Conservation (phyloP, 2,113 vertebrate species). For the Hiodon tergisus region DNA sequence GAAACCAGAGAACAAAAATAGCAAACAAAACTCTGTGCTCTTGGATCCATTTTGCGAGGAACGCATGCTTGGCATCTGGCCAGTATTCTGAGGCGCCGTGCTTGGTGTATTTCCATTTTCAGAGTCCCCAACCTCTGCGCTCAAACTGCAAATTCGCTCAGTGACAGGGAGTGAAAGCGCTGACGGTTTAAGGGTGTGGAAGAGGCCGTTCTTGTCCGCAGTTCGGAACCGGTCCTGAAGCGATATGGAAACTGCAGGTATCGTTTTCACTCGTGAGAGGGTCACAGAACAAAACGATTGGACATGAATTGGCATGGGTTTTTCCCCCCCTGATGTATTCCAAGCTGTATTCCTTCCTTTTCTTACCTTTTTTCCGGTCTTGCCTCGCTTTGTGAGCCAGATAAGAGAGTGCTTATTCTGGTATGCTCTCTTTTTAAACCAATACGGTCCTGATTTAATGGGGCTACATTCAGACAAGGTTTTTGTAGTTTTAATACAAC, state of each 20-base stretch:
- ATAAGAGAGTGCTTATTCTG: background rate
- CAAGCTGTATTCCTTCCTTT: slow-evolving; percentile 10
- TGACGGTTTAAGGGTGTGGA: slow-evolving; percentile 27
- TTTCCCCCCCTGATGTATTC: slow-evolving; percentile 28
- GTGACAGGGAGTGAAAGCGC: slow-evolving; percentile 26
- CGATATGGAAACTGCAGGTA: slow-evolving; percentile 29
- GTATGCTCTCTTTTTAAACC: slow-evolving; percentile 9
- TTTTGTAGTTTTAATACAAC: background rate
- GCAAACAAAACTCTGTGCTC: background rate
- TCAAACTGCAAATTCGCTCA: slow-evolving; percentile 17
- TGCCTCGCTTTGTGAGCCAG: background rate
- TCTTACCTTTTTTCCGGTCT: slow-evolving; percentile 2
- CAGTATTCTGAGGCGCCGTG: background rate
- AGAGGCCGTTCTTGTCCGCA: slow-evolving; percentile 36
- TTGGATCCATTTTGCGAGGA: background rate
- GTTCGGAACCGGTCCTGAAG: slow-evolving; percentile 33
- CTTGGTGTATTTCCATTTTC: slow-evolving; percentile 10
- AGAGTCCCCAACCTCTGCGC: slow-evolving; percentile 9
- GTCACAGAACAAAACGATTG: slow-evolving; percentile 25
- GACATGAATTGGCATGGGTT: slow-evolving; percentile 27
- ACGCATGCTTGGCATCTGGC: background rate
- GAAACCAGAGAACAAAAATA: background rate
- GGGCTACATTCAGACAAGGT: background rate
- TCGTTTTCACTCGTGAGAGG: slow-evolving; percentile 25
- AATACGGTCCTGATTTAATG: background rate